A percentile compares a stretch with the other conserved stretches of the same genome.
These are phyloP conservation scores for Nematostella vectensis DNA, from an alignment of 92 coral and sea anemone genomes.

Conservation along the genomic window DNA sequence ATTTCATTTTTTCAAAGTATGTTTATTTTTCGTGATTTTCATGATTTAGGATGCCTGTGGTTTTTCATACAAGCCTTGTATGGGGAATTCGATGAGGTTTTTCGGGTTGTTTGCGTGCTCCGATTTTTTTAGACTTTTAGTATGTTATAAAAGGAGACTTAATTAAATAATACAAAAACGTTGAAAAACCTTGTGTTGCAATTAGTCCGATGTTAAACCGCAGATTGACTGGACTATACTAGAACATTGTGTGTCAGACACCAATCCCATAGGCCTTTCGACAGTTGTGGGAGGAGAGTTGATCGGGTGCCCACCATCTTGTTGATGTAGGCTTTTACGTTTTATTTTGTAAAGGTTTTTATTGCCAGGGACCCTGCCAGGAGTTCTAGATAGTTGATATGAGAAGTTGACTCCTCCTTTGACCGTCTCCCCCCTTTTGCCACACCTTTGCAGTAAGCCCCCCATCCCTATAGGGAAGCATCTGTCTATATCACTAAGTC, in stretches of 20 bases:
- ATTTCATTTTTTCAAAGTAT: too few species aligned
- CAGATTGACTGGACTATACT: constrained; percentile 12
- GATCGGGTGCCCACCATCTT: constrained; percentile 41
- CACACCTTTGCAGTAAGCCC: constrained; percentile 38
- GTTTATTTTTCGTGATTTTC: too few species aligned
- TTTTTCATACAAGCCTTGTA: too few species aligned
- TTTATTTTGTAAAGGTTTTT: constrained; percentile 13
- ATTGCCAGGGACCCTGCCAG: constrained; percentile 13
- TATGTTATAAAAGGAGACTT: too few species aligned
- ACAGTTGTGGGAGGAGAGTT: constrained; percentile 8
- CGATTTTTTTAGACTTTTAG: too few species aligned
- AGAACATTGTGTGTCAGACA: constrained; percentile 14
- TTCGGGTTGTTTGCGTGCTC: too few species aligned
- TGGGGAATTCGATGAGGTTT: too few species aligned
- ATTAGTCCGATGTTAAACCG: too few species aligned
- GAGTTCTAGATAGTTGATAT: constrained; percentile 19
- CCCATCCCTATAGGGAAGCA: constrained; percentile 45
- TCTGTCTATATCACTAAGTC: constrained; percentile 41
- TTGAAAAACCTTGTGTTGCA: too few species aligned
- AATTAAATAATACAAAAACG: too few species aligned
- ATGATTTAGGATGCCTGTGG: too few species aligned
- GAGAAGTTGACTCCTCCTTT: constrained; percentile 6
- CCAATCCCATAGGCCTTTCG: constrained; percentile 36
- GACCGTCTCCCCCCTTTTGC: constrained; percentile 28
- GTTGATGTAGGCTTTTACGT: constrained; percentile 16